These are phyloP conservation scores for Smithornis capensis DNA, from an alignment of 2,113 vertebrate species.

Conservation along the genomic window DNA sequence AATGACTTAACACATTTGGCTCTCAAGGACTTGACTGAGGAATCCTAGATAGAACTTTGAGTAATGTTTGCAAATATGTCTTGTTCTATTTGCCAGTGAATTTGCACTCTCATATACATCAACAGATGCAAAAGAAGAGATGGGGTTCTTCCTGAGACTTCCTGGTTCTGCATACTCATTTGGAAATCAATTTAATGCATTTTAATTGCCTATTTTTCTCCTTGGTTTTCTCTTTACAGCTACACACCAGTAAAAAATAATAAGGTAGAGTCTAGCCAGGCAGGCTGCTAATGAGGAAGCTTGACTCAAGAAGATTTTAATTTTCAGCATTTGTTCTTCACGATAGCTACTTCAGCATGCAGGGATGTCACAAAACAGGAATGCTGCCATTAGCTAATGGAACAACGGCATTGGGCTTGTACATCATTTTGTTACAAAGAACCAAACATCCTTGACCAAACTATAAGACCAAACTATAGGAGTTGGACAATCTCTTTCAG, in stretches of 20 bases:
- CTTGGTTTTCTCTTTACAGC: constrained; percentile 47
- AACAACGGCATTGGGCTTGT: background rate
- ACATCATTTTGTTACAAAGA: background rate
- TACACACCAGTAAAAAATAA: constrained; percentile 36
- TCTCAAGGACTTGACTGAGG: background rate
- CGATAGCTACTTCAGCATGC: background rate
- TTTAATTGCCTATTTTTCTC: constrained; percentile 67
- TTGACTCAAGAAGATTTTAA: constrained; percentile 41
- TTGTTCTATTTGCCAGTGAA: background rate
- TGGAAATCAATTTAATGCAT: constrained; percentile 65
- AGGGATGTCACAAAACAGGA: background rate
- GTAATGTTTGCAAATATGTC: background rate
- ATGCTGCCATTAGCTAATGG: background rate
- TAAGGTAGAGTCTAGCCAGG: constrained; percentile 48
- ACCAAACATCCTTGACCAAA: background rate
- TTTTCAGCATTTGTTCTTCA: constrained; percentile 35
- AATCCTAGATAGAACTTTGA: background rate
- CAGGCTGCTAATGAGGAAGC: constrained; percentile 46
- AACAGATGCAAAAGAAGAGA: constrained; percentile 22
- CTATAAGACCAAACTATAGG: background rate
- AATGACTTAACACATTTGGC: background rate
- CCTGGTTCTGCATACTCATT: constrained; percentile 30
- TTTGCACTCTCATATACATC: background rate
- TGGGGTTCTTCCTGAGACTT: constrained; percentile 1
- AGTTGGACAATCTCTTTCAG: background rate